Base-by-base conservation (phyloP, 2,888 invertebrate genomes). In the Plebejus argus region DNA sequence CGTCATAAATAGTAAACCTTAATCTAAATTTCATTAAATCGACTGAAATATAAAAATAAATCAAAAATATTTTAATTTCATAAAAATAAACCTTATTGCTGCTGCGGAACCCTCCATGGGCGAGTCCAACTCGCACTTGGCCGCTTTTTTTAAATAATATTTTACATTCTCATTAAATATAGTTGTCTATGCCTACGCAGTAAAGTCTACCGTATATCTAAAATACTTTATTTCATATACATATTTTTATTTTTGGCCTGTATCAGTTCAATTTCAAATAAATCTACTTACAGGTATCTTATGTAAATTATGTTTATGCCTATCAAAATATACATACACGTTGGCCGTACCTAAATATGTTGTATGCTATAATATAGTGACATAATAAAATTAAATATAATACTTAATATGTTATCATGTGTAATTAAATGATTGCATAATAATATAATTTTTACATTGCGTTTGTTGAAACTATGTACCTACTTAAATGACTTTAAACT, bases 191-290 rank as follows among this genome's bases (percentile, higher is more conserved):
- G 23, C 18, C 23, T 74, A 58, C 23, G 75, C 15, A 18, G 23
- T 76, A 45, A 45, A 7, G 8, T n/a, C 66, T 66, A 76, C 28
- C 12, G 10, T 76, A 66, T 66, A 8, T 66, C n/a, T 66, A 66
- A 39, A 39, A 49, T 76, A 72, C 39, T 74, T 56, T 70, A 79
- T 76, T 79, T 76, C 20, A 76, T 79, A 78, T 76, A 79, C 53
- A 53, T 53, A 53, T 53, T 78, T 79, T 70, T 78, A 80, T 82
- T 79, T 85, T 86, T 86, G 85, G 86, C 85, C 82, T 86, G 82
- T 82, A 83, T 85, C 85, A 85, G 82, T 84, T 82, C 82, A 78
- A 80, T 79, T 80, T 66, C 56, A 77, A 71, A 76, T 33, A 76
- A 78, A 23, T 49, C 76, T 76, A 78, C 23, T 76, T 66, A 71